phyloP scores from a whole-genome alignment of 2,113 vertebrate genomes.

The Merops nubicus region DNA sequence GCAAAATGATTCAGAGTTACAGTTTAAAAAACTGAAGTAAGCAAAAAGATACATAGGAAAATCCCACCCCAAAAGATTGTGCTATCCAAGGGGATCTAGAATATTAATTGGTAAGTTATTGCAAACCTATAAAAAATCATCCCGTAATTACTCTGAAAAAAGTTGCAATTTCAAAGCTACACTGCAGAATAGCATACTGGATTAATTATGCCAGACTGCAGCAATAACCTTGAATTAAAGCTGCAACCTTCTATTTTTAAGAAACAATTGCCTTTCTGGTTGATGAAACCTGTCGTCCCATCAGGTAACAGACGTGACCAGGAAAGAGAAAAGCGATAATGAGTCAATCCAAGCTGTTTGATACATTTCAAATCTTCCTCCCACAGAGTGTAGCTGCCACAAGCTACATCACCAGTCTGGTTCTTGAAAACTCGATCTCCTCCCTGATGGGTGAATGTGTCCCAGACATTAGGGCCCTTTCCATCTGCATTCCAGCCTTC shows the following conservation, averaged over 20 bases:
- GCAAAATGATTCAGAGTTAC: conserved; percentile 31
- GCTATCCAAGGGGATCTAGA: conserved; percentile 47
- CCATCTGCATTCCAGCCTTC: conserved; percentile 90
- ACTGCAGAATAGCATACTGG: conserved; percentile 74
- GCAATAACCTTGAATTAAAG: conserved; percentile 89
- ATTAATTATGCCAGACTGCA: conserved; percentile 86
- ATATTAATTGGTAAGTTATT: conserved; percentile 68
- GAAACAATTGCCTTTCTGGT: conserved; percentile 91
- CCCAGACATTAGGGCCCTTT: conserved; percentile 89
- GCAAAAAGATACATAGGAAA: conserved; percentile 44
- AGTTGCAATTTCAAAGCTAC: conserved; percentile 75
- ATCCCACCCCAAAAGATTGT: conserved; percentile 37
- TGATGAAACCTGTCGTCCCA: conserved; percentile 88
- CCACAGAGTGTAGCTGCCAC: conserved; percentile 94
- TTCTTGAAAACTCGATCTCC: conserved; percentile 86
- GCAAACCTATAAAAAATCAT: conserved; percentile 72
- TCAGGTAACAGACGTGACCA: conserved; percentile 96
- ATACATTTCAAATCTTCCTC: conserved; percentile 93
- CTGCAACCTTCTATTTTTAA: conserved; percentile 87
- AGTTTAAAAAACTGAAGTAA: conserved; percentile 44
- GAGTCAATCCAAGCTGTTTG: conserved; percentile 92
- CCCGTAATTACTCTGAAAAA: conserved; percentile 76
- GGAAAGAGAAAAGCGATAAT: conserved; percentile 95
- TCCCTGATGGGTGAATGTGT: conserved; percentile 90
- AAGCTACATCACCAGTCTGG: conserved; percentile 89